Percentiles rank a stretch among this genome's conserved stretches.
phyloP scores from a whole-genome alignment of 2,888 invertebrate genomes.

The Parnassius glacialis region DNA sequence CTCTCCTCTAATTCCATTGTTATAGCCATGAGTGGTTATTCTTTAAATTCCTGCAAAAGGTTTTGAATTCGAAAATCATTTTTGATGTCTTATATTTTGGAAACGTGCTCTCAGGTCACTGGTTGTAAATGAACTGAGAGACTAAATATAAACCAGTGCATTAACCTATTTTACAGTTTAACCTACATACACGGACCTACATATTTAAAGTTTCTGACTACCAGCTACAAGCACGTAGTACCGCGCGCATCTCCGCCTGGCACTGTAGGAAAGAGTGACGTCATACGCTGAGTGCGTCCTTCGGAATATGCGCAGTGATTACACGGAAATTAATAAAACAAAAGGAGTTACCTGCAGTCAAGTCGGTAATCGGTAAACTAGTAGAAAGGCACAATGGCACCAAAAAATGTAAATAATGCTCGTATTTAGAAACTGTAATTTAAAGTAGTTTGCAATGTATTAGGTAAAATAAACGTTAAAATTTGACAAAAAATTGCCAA shows the following conservation, averaged over 20 bases:
- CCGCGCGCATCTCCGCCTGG: constrained; percentile 72
- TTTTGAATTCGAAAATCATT: constrained; percentile 44
- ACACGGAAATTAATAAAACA: constrained; percentile 70
- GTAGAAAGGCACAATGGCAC: constrained; percentile 50
- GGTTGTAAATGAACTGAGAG: constrained; percentile 55
- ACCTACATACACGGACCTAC: constrained; percentile 58
- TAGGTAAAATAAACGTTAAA: constrained; percentile 7
- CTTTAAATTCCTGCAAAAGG: constrained; percentile 55
- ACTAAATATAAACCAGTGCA: constrained; percentile 70
- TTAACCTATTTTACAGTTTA: constrained; percentile 77
- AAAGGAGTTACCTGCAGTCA: constrained; percentile 62
- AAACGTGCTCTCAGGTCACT: constrained; percentile 50
- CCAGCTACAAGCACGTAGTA: constrained; percentile 61
- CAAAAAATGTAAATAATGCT: constrained; percentile 35
- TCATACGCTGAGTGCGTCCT: constrained; percentile 58
- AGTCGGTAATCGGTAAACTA: constrained; percentile 50
- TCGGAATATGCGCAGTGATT: constrained; percentile 55
- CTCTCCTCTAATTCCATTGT: constrained; percentile 74
- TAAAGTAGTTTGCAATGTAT: constrained; percentile 19
- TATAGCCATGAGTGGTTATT: constrained; percentile 66
- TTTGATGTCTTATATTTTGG: constrained; percentile 38
- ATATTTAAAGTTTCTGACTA: constrained; percentile 56
- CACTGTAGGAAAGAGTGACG: constrained; percentile 65
- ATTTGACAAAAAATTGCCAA: constrained; percentile 11
- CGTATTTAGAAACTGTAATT: constrained; percentile 41